phyloP scores from a whole-genome alignment of 1,140 invertebrate species.

The Drosophila nigromelanica region DNA sequence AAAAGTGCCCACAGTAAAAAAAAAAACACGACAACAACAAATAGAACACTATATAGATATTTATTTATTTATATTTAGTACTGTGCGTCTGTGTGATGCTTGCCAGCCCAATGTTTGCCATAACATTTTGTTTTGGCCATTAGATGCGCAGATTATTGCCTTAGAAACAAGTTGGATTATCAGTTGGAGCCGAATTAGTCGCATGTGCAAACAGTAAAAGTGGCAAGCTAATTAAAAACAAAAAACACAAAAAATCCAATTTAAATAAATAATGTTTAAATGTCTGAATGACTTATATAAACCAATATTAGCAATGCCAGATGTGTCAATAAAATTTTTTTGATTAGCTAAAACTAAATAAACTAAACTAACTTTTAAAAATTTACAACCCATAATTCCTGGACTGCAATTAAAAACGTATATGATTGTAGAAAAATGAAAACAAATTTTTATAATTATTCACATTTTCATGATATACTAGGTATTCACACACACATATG shows the following conservation, averaged over 20 bases:
- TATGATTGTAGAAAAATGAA: background rate
- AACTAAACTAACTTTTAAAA: background rate
- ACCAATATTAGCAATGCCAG: background rate
- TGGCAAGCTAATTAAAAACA: conserved; percentile 47
- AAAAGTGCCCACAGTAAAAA: conserved; percentile 30
- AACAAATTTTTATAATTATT: background rate
- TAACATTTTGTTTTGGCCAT: conserved; percentile 27
- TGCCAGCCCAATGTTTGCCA: conserved; percentile 24
- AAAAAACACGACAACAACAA: conserved; percentile 46
- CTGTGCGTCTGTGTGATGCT: conserved; percentile 31
- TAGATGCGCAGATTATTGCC: conserved; percentile 39
- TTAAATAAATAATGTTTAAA: background rate
- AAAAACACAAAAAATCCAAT: conserved; percentile 9
- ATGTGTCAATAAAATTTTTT: conserved; percentile 4
- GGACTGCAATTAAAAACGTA: background rate
- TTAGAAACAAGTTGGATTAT: conserved; percentile 44
- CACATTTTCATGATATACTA: background rate
- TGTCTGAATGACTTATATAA: conserved; percentile 5
- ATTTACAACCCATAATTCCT: background rate
- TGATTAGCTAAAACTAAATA: background rate
- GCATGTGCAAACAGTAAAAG: conserved; percentile 11
- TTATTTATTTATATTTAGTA: conserved; percentile 64
- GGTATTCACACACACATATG: background rate
- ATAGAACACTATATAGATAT: conserved; percentile 37
- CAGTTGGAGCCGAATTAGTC: conserved; percentile 12